phyloP scores from a whole-genome alignment of 2,113 vertebrate genomes.

The Solea solea region DNA sequence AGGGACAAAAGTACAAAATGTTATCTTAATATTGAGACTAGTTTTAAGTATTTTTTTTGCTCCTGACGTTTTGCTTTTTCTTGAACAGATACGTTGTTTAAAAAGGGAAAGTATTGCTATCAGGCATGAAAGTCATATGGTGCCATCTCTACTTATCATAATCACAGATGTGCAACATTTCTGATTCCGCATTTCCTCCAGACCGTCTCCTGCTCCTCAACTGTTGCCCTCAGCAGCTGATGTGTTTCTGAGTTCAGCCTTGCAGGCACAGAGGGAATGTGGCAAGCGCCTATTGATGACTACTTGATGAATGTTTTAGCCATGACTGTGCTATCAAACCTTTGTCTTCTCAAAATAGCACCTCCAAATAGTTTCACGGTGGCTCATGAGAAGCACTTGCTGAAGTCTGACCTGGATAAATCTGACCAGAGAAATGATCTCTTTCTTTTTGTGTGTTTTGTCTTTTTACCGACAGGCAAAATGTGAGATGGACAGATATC shows the following conservation, averaged over 20 bases:
- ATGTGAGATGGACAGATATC: slow-evolving; percentile 97
- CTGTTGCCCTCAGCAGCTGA: slow-evolving; percentile 24
- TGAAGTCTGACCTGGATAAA: not conserved
- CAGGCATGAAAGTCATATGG: no score
- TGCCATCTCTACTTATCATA: not conserved
- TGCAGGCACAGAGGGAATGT: slow-evolving; percentile 90
- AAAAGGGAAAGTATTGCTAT: not conserved
- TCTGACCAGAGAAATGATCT: not conserved
- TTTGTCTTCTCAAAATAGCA: slow-evolving; percentile 70
- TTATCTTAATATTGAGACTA: no score
- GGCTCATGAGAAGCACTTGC: slow-evolving; percentile 5
- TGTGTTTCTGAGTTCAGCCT: slow-evolving; percentile 81
- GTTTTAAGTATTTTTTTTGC: no score
- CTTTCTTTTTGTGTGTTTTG: slow-evolving; percentile 15
- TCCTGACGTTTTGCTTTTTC: no score
- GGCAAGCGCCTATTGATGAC: slow-evolving; percentile 86
- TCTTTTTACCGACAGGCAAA: slow-evolving; percentile 81
- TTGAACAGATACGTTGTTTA: no score
- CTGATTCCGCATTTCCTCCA: slow-evolving; percentile 64
- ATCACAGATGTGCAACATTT: not conserved
- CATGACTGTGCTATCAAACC: slow-evolving; percentile 82
- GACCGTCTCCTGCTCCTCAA: slow-evolving; percentile 45
- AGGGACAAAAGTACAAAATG: no score
- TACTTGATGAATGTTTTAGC: slow-evolving; percentile 90
- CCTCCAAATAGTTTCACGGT: slow-evolving; percentile 36